These are phyloP conservation scores for Herpetotheres cachinnans DNA, from an alignment of 2,113 vertebrate species.

Conservation along the genomic window DNA sequence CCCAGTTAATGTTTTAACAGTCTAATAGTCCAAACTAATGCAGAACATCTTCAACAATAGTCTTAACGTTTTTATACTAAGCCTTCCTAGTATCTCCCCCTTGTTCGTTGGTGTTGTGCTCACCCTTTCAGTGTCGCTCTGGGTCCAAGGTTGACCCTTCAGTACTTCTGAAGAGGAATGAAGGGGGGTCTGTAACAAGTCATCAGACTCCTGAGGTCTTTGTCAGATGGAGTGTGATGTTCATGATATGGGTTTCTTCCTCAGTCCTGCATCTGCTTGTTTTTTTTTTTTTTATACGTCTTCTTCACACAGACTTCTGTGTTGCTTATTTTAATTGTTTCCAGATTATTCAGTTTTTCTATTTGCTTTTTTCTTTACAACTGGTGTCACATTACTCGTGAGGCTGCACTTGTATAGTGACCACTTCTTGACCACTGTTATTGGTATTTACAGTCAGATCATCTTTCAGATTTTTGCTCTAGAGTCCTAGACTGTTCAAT, in stretches of 20 bases:
- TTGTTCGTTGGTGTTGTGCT: neutral
- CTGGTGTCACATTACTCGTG: neutral
- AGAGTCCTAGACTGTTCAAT: neutral
- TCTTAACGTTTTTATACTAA: neutral
- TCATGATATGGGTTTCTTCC: neutral
- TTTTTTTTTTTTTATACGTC: neutral
- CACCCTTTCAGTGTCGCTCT: neutral
- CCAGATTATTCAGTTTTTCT: neutral
- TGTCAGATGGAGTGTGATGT: neutral
- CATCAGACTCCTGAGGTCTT: neutral
- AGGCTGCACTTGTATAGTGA: neutral
- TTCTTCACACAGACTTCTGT: neutral
- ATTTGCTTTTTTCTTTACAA: neutral
- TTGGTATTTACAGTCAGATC: neutral
- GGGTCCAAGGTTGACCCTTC: neutral
- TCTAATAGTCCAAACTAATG: neutral
- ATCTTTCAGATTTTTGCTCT: neutral
- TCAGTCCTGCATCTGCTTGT: neutral
- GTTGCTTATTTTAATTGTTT: neutral
- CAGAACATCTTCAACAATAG: neutral
- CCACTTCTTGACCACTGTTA: neutral
- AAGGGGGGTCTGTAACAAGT: neutral
- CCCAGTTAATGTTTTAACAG: neutral
- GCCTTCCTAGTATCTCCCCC: neutral
- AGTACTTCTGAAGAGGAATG: neutral